A percentile compares a stretch with the other conserved stretches of the same genome.
Conservation (phyloP, 1,140 invertebrate genomes). For the Leptopilina boulardi region DNA sequence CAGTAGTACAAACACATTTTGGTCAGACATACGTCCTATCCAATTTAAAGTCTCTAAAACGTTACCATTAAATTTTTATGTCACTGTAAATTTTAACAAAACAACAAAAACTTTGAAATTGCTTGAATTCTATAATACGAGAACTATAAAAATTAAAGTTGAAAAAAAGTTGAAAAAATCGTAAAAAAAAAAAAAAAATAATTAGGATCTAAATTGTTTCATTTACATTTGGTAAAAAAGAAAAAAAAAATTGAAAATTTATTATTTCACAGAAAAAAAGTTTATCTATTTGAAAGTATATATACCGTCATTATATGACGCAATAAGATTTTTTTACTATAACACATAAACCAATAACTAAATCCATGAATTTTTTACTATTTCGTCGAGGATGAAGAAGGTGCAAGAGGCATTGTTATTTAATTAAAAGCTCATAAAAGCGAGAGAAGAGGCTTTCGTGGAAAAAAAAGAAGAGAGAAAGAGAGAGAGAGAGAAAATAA, state of each 20-base stretch:
- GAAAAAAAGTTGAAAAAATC: neutral
- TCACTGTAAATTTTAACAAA: neutral
- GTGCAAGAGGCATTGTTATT: neutral
- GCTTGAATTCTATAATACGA: neutral
- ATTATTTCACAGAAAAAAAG: no score
- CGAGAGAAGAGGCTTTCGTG: neutral
- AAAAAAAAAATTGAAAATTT: no score
- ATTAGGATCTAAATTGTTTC: no score
- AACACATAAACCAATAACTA: neutral
- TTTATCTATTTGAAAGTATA: no score
- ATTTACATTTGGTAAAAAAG: no score
- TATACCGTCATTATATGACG: neutral
- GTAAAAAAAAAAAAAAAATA: neutral
- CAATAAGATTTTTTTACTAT: neutral
- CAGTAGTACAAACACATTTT: slow-evolving; percentile 5
- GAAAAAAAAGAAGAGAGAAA: neutral
- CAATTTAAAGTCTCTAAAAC: neutral
- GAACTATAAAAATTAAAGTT: no score
- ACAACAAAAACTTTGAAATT: neutral
- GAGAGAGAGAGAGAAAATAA: neutral
- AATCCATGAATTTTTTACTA: neutral
- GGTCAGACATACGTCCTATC: neutral
- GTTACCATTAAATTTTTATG: neutral
- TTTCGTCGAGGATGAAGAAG: neutral
- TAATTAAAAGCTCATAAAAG: slow-evolving; percentile 15